These are phyloP conservation scores for Phyllostomus discolor DNA, from an alignment of 2,113 vertebrate genomes.

Conservation along the genomic window DNA sequence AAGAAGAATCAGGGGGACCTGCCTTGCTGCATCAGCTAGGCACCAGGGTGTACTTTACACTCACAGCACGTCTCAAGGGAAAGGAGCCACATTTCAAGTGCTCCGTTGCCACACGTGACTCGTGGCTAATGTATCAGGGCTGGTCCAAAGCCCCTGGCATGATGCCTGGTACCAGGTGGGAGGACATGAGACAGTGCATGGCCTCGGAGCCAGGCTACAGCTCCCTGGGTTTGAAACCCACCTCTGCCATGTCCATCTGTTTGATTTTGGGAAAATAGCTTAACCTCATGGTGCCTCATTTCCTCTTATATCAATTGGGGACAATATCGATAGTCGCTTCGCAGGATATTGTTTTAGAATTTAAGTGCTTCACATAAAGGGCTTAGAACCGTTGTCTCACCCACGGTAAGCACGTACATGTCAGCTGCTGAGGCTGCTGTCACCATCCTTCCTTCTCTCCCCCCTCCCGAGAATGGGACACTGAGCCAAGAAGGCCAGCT, in stretches of 20 bases:
- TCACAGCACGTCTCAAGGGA: background rate
- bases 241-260: background rate
- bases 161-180: background rate
- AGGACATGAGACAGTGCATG: background rate
- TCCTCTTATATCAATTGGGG: background rate
- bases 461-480: background rate
- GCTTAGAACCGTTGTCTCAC: background rate
- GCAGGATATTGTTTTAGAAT: background rate
- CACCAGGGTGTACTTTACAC: background rate
- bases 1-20: background rate
- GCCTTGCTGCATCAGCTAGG: background rate
- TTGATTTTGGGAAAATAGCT: background rate
- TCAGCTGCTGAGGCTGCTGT: background rate
- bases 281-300: background rate
- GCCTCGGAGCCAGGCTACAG: background rate
- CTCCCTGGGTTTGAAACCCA: background rate
- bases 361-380: background rate
- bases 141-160: background rate
- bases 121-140: accelerated
- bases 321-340: background rate
- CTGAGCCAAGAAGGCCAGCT: background rate
- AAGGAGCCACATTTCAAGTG: background rate
- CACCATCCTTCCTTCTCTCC: background rate
- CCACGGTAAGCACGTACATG: accelerated
- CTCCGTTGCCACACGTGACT: background rate